Percentiles rank a stretch among this genome's conserved stretches.
These are phyloP conservation scores for Calameuta pallipes DNA, from an alignment of 2,888 invertebrate species.

Conservation along the genomic window DNA sequence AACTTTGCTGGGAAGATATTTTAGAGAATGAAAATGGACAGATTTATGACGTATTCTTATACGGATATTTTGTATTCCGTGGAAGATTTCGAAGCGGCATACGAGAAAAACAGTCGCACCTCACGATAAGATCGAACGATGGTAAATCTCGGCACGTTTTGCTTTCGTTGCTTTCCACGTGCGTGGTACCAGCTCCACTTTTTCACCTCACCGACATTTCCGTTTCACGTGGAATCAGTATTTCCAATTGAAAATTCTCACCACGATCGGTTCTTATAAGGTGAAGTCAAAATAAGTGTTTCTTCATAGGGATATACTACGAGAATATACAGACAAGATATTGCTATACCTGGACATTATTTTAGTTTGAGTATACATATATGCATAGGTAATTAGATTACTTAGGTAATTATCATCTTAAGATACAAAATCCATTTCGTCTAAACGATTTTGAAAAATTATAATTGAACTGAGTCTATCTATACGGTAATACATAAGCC, in stretches of 20 bases:
- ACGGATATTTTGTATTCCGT: constrained; percentile 20
- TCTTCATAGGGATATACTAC: not conserved
- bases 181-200: not conserved
- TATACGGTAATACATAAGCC: not conserved
- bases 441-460: not conserved
- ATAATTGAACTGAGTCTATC: no score
- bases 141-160: constrained; percentile 19
- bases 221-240: not conserved
- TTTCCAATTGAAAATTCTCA: not conserved
- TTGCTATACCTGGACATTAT: not conserved
- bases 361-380: not conserved
- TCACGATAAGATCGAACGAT: constrained; percentile 20
- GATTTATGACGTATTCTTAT: not conserved
- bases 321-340: not conserved
- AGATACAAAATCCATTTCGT: not conserved
- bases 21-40: not conserved
- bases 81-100: constrained; percentile 13
- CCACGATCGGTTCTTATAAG: not conserved
- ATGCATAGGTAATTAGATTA: not conserved
- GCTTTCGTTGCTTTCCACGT: not conserved
- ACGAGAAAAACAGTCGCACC: constrained; percentile 21
- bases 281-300: not conserved
- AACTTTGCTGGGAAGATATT: not conserved
- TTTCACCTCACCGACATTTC: not conserved
- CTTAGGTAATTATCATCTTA: not conserved